Evolutionary conservation across 2,113 vertebrate genomes (phyloP).

Genomic region (Procavia capensis): DNA sequence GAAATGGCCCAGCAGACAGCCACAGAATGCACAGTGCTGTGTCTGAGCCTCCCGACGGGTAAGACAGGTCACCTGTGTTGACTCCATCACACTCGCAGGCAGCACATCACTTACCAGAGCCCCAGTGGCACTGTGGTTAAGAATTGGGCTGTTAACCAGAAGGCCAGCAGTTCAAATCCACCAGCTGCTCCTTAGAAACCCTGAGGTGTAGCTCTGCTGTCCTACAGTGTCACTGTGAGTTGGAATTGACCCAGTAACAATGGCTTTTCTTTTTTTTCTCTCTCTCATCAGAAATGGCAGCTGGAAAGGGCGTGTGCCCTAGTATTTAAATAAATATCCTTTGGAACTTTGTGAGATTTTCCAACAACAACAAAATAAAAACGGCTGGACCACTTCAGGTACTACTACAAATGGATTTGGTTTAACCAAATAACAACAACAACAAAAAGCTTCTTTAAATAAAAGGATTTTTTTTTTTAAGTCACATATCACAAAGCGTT

Average conservation of each 20-base stretch:
- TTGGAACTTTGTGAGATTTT: background rate
- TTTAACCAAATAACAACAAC: background rate
- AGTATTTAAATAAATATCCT: background rate
- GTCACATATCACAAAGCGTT: background rate
- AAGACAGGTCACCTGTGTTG: rapidly evolving
- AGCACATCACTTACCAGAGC: rapidly evolving
- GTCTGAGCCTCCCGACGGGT: background rate
- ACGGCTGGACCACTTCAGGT: background rate
- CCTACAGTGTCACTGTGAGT: too few species aligned
- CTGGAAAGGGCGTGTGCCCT: background rate
- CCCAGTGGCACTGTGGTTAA: too few species aligned
- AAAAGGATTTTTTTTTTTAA: too few species aligned
- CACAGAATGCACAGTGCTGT: rapidly evolving
- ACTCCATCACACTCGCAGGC: rapidly evolving
- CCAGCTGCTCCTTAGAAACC: too few species aligned
- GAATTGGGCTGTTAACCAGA: too few species aligned
- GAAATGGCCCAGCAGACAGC: background rate
- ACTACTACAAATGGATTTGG: background rate
- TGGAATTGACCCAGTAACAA: too few species aligned
- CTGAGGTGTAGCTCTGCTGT: too few species aligned
- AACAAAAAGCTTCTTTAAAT: background rate
- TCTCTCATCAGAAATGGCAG: background rate
- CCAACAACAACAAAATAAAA: too few species aligned
- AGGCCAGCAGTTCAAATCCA: too few species aligned
- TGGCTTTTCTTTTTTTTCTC: too few species aligned